These are phyloP conservation scores for Clarias gariepinus DNA, from an alignment of 2,113 vertebrate genomes.

Conservation along the genomic window DNA sequence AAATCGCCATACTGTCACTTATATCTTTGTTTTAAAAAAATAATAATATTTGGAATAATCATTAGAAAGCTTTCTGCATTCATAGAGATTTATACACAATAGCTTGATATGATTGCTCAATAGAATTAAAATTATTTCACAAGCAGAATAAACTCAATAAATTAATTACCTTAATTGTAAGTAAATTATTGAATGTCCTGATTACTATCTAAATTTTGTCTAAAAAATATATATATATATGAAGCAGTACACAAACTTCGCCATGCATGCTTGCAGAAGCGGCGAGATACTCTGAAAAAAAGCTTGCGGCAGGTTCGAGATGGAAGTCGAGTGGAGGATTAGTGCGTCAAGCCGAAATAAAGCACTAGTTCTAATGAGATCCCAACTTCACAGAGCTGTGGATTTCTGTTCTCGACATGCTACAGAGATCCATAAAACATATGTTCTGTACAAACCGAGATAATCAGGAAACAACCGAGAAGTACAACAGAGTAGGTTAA, in stretches of 20 bases:
- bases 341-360: slow-evolving; percentile 25
- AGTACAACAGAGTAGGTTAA: slow-evolving; percentile 56
- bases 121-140: neutral
- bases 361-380: slow-evolving; percentile 47
- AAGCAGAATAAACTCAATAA: neutral
- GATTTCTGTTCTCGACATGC: slow-evolving; percentile 40
- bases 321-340: slow-evolving; percentile 37
- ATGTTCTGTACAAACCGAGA: slow-evolving; percentile 29
- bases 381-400: slow-evolving; percentile 30
- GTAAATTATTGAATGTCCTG: neutral
- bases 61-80: neutral
- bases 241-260: slow-evolving; percentile 2
- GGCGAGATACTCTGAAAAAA: slow-evolving; percentile 2
- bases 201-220: neutral
- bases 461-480: slow-evolving; percentile 56
- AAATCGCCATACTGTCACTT: neutral
- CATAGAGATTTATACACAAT: neutral
- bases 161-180: neutral
- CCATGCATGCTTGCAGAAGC: slow-evolving; percentile 6
- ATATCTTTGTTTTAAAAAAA: neutral
- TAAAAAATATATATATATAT: neutral
- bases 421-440: slow-evolving; percentile 30
- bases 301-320: slow-evolving; percentile 17
- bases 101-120: neutral
- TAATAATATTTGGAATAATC: neutral